Evolutionary conservation across 1,140 invertebrate genomes (phyloP).

Genomic region (Ooceraea biroi): DNA sequence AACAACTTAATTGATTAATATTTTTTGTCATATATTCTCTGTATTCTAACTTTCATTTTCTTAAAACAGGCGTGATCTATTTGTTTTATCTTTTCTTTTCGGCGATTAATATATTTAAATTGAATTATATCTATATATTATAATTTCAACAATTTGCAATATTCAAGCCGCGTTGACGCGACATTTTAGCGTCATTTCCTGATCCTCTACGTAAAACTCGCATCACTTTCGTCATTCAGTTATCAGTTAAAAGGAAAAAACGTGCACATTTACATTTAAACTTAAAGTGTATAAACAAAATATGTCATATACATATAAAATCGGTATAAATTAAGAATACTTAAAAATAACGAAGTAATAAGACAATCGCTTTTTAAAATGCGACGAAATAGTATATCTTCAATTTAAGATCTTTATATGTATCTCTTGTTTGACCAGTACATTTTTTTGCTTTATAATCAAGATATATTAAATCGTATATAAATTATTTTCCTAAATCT

Average conservation of each 20-base stretch:
- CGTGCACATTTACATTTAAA: not conserved
- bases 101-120: not conserved
- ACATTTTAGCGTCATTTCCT: not conserved
- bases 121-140: slow-evolving; percentile 6
- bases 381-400: not conserved
- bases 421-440: not conserved
- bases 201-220: not conserved
- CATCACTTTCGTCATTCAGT: not conserved
- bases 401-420: not conserved
- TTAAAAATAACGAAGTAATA: not conserved
- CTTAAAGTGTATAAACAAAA: not conserved
- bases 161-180: not conserved
- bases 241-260: not conserved
- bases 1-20: not conserved
- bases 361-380: not conserved
- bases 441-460: not conserved
- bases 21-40: not conserved
- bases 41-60: not conserved
- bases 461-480: slow-evolving; percentile 7
- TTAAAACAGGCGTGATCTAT: not conserved
- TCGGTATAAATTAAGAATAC: not conserved
- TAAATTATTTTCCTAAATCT: not conserved
- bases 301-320: not conserved
- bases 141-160: not conserved
- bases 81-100: slow-evolving; percentile 29